These are phyloP conservation scores for Tuta absoluta DNA, from an alignment of 2,888 invertebrate species.

Conservation along the genomic window DNA sequence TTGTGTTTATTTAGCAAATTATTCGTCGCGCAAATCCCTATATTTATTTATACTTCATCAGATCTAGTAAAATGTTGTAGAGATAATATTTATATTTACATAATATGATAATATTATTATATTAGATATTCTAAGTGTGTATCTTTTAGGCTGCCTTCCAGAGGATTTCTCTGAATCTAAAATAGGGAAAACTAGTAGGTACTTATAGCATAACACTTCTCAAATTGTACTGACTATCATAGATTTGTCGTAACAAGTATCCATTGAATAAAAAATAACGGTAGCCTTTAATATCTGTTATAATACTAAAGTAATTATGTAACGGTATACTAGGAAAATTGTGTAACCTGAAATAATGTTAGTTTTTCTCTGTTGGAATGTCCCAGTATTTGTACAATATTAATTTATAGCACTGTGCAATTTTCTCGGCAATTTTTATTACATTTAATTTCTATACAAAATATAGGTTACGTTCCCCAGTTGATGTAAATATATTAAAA, in stretches of 20 bases:
- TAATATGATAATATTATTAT: conserved; percentile 10
- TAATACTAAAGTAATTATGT: conserved; percentile 47
- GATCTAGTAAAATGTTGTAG: conserved; percentile 29
- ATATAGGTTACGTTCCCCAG: conserved; percentile 57
- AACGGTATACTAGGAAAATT: conserved; percentile 64
- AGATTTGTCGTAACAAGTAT: conserved; percentile 7
- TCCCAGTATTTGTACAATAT: conserved; percentile 33
- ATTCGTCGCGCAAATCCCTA: conserved; percentile 26
- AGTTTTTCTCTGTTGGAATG: conserved; percentile 37
- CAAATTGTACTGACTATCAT: conserved; percentile 21
- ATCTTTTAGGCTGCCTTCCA: conserved; percentile 27
- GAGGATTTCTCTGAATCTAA: conserved; percentile 24
- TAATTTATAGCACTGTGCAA: conserved; percentile 39
- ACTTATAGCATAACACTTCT: conserved; percentile 10
- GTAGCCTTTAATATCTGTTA: conserved; percentile 64
- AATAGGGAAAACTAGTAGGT: neutral
- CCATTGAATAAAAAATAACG: conserved; percentile 43
- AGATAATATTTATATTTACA: conserved; percentile 26
- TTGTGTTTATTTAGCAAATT: conserved; percentile 5
- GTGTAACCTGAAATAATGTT: conserved; percentile 36
- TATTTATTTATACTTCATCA: conserved; percentile 31
- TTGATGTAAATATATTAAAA: conserved; percentile 71
- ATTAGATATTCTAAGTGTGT: conserved; percentile 9
- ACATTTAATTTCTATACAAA: conserved; percentile 20
- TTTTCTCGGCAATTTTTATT: conserved; percentile 27